Conservation (phyloP, 2,888 invertebrate genomes). For the Parnassius mnemosyne region DNA sequence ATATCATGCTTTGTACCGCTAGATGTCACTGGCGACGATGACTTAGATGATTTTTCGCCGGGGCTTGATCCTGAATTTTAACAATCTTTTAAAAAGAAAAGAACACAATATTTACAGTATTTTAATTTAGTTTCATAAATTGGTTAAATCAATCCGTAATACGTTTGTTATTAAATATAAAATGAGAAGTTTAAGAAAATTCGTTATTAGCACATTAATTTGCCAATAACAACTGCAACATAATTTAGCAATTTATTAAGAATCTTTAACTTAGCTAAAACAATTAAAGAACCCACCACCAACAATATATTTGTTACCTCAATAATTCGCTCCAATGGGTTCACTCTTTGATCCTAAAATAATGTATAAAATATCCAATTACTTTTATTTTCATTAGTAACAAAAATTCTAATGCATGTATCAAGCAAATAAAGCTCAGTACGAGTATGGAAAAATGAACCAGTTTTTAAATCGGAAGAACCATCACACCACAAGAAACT, state of each 20-base stretch:
- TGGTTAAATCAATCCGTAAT: not conserved
- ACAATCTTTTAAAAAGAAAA: conserved; percentile 43
- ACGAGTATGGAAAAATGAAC: no score
- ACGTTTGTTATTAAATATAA: no score
- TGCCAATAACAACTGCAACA: not conserved
- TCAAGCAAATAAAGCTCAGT: no score
- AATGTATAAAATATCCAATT: conserved; percentile 32
- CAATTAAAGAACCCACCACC: conserved; percentile 28
- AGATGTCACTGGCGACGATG: conserved; percentile 67
- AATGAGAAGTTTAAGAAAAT: no score
- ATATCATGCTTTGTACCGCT: conserved; percentile 53
- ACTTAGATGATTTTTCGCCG: conserved; percentile 64
- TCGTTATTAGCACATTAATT: no score
- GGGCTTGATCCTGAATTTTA: conserved; percentile 69
- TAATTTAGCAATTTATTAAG: not conserved
- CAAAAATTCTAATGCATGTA: no score
- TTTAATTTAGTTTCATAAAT: conserved; percentile 13
- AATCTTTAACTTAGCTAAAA: not conserved
- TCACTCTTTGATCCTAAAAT: conserved; percentile 63
- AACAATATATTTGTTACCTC: conserved; percentile 49
- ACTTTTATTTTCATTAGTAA: no score
- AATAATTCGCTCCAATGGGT: conserved; percentile 48
- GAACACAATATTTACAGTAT: conserved; percentile 16
- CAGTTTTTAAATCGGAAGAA: no score
- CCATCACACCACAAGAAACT: no score